Evolutionary conservation across 2,797 vertebrate species (phyloP), one percentile per base, ranked within the genome.

Genomic region (Malurus splendens): DNA sequence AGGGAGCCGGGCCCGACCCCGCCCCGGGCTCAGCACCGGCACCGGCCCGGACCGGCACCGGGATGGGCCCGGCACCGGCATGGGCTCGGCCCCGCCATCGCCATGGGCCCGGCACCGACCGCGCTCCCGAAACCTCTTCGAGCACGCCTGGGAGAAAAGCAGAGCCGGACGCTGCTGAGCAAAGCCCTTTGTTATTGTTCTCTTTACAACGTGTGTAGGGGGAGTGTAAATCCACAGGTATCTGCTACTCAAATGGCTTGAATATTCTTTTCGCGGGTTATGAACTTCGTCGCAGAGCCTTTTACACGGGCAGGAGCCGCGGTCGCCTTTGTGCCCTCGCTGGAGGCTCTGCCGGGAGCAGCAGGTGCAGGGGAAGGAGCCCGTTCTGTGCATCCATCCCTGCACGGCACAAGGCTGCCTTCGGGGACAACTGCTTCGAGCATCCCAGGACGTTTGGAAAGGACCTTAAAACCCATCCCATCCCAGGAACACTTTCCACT

Each of bases 401-500:
- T 30, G 64, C 28, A 1, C 2, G 11, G 36, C 36, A 36, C 36
- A 36, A 7, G 64, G 41, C 80, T 23, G 41, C 54, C 18, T 1
- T 6, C 4, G 2, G 27, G 3, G 5, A 17, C 28, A 2, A 0
- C 2, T 4, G 47, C 3, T 10, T 6, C 9, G 27, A 74, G 61
- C n/a, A 7, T 16, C n/a, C 24, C 48, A 1, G 30, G 0, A 2
- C 3, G 36, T 4, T 5, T 18, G 3, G 16, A 32, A 32, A 8
- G 4, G 1, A 24, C 33, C 15, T n/a, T 48, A 14, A 14, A 60
- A 13, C 11, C 5, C 19, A 22, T 44, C 19, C 5, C 0, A 0
- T 27, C 5, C 39, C 50, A 62, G 65, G 22, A 18, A 50, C 14
- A 6, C 18, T 7, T 52, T 19, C 24, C 47, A 4, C 23, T 7